These are phyloP conservation scores for Halictus rubicundus DNA, from an alignment of 1,140 invertebrate genomes.

Conservation along the genomic window DNA sequence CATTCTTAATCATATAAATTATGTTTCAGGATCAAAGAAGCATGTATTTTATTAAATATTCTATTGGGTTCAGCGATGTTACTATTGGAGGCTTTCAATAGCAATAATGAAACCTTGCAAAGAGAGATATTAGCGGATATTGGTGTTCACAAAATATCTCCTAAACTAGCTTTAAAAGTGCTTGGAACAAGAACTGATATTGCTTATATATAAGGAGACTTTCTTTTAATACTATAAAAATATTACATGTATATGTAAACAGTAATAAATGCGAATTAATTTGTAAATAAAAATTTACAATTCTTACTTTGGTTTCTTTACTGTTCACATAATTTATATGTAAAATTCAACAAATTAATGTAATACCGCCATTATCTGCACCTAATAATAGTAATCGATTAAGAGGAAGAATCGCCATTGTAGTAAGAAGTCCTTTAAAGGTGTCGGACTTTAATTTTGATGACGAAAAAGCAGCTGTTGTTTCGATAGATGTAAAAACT, in stretches of 20 bases:
- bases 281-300: slow-evolving; percentile 19
- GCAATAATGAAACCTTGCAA: slow-evolving; percentile 76
- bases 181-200: slow-evolving; percentile 82
- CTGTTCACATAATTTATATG: not conserved
- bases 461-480: slow-evolving; percentile 88
- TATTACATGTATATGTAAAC: not conserved
- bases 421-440: slow-evolving; percentile 94
- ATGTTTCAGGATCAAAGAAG: slow-evolving; percentile 87
- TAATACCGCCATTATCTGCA: slow-evolving; percentile 94
- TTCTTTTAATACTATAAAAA: not conserved
- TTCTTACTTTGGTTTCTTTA: slow-evolving; percentile 2
- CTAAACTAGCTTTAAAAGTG: slow-evolving; percentile 81
- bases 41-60: slow-evolving; percentile 88
- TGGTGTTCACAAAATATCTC: slow-evolving; percentile 83
- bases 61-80: slow-evolving; percentile 88
- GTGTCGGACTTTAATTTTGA: slow-evolving; percentile 93
- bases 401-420: slow-evolving; percentile 92
- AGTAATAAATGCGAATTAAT: not conserved
- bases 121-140: slow-evolving; percentile 84
- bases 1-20: slow-evolving; percentile 9
- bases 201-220: slow-evolving; percentile 41
- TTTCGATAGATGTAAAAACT: slow-evolving; percentile 89
- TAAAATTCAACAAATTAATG: slow-evolving; percentile 86
- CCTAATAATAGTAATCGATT: slow-evolving; percentile 94
- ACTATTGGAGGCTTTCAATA: slow-evolving; percentile 84